A percentile compares a stretch with the other conserved stretches of the same genome.
Conservation (phyloP, 2,797 vertebrate species). For the Gobionotothen gibberifrons region DNA sequence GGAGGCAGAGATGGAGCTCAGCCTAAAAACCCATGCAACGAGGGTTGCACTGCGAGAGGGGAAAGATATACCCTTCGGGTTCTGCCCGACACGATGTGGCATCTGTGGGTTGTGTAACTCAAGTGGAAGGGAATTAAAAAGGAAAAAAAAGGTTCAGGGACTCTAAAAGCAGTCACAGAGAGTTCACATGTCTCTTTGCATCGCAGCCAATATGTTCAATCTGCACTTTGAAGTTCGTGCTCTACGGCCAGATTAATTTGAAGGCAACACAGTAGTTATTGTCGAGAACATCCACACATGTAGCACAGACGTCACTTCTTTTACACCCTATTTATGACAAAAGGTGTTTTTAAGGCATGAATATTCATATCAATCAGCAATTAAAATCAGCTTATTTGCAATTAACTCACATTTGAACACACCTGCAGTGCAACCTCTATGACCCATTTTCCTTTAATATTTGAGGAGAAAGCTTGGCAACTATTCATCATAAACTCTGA, state of each 20-base stretch:
- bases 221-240: conserved; percentile 50
- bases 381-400: conserved; percentile 22
- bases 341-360: conserved; percentile 8
- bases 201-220: conserved; percentile 29
- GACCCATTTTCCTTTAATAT: conserved; percentile 7
- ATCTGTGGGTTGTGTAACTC: conserved; percentile 69
- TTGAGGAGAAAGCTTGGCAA: background rate
- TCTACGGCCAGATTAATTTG: conserved; percentile 6
- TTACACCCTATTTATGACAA: background rate
- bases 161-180: conserved; percentile 63
- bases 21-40: conserved; percentile 35
- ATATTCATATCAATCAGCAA: conserved; percentile 1
- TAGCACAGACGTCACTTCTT: background rate
- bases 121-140: conserved; percentile 62
- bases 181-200: conserved; percentile 57
- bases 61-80: conserved; percentile 49
- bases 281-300: background rate
- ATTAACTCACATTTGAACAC: background rate
- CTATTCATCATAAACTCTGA: conserved; percentile 11
- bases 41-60: conserved; percentile 28
- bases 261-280: background rate
- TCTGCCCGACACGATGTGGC: conserved; percentile 59
- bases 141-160: conserved; percentile 38
- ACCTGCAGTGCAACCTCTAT: background rate
- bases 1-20: conserved; percentile 42